Evolutionary conservation across 2,113 vertebrate genomes (phyloP).

Genomic region (Eulemur rufifrons): DNA sequence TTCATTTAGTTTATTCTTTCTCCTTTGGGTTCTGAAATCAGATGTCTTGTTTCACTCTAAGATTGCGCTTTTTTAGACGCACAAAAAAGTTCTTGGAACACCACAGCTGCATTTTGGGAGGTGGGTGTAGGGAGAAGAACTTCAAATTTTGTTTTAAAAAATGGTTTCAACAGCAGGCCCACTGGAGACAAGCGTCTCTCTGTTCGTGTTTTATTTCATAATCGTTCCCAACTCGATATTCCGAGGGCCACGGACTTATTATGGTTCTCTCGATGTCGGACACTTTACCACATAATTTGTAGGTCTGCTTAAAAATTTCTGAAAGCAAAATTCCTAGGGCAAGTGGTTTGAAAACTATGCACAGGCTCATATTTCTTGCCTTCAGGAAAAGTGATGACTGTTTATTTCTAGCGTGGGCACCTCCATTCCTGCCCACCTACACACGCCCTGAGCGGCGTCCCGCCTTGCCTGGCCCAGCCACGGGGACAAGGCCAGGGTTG

Average conservation of each 20-base stretch:
- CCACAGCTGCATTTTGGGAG: constrained; percentile 65
- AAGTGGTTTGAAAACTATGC: constrained; percentile 67
- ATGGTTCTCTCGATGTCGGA: constrained; percentile 57
- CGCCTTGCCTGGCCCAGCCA: not conserved
- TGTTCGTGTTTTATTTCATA: constrained; percentile 71
- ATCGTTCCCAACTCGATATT: constrained; percentile 66
- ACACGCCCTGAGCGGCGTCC: not conserved
- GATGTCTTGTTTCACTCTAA: constrained; percentile 60
- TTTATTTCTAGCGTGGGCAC: not conserved
- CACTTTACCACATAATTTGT: constrained; percentile 76
- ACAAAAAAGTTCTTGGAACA: constrained; percentile 25
- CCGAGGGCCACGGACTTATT: constrained; percentile 50
- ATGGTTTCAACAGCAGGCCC: constrained; percentile 19
- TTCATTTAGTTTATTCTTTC: constrained; percentile 56
- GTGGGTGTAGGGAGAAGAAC: constrained; percentile 32
- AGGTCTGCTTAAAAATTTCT: constrained; percentile 74
- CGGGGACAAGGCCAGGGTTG: not conserved
- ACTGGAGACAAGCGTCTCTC: constrained; percentile 66
- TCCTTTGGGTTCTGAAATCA: constrained; percentile 64
- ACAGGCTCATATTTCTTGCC: constrained; percentile 51
- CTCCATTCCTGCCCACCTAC: not conserved
- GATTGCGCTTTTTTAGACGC: not conserved
- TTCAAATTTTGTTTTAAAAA: constrained; percentile 60
- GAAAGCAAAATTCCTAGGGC: constrained; percentile 74
- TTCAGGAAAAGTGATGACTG: constrained; percentile 62